Percentiles rank a stretch among this genome's conserved stretches.
These are phyloP conservation scores for Brenthis hecate DNA, from an alignment of 2,888 invertebrate genomes.

Conservation along the genomic window DNA sequence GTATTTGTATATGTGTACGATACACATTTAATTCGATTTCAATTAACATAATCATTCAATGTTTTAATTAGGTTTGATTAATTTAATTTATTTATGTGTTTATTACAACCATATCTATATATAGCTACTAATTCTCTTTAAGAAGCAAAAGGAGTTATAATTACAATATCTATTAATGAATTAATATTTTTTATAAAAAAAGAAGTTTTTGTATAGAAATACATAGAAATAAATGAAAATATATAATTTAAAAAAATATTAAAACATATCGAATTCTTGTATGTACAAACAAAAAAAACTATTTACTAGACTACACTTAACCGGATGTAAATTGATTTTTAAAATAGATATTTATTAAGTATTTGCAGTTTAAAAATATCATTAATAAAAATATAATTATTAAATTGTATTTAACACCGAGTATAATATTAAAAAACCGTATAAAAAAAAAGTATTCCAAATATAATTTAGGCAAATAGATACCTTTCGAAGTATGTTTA, in stretches of 20 bases:
- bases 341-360: not conserved
- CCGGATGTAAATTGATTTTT: too few species aligned
- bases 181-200: too few species aligned
- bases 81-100: not conserved
- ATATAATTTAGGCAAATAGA: conserved; percentile 51
- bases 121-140: too few species aligned
- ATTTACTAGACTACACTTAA: too few species aligned
- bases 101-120: not conserved
- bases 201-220: too few species aligned
- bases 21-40: conserved; percentile 1
- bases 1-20: conserved; percentile 5
- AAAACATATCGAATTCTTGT: too few species aligned
- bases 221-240: too few species aligned
- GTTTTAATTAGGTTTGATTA: not conserved
- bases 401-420: not conserved
- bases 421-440: not conserved
- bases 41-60: not conserved
- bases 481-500: conserved; percentile 64
- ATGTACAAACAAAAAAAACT: too few species aligned
- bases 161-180: too few species aligned
- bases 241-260: too few species aligned
- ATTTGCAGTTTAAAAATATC: too few species aligned
- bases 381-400: not conserved
- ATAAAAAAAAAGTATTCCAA: conserved; percentile 1
- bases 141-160: too few species aligned